Evolutionary conservation across 1,140 invertebrate species (phyloP).

Genomic region (Camponotus vicinus): DNA sequence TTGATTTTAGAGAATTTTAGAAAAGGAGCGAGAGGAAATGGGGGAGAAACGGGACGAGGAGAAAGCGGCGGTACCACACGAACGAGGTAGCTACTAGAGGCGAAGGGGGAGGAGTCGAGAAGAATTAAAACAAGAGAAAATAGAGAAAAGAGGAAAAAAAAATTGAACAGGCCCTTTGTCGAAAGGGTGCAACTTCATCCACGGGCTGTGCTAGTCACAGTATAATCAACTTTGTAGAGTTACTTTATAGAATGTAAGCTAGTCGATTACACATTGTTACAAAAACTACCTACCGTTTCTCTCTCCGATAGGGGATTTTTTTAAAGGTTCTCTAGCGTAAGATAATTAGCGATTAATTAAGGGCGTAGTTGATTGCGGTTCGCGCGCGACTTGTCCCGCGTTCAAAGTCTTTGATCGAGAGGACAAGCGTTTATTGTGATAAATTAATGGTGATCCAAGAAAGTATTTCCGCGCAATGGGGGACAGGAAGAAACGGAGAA

Average conservation of each 20-base stretch:
- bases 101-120: neutral
- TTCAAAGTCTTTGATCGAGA: conserved; percentile 79
- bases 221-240: conserved; percentile 81
- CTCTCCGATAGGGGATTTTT: conserved; percentile 80
- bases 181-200: conserved; percentile 75
- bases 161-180: conserved; percentile 54
- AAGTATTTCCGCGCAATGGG: conserved; percentile 83
- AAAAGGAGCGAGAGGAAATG: neutral
- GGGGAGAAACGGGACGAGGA: conserved; percentile 44
- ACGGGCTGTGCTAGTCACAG: conserved; percentile 82
- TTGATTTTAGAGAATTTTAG: conserved; percentile 39
- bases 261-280: conserved; percentile 75
- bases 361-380: conserved; percentile 59
- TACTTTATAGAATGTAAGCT: conserved; percentile 75
- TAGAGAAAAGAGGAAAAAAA: conserved; percentile 41
- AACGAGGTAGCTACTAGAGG: conserved; percentile 61
- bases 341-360: conserved; percentile 65
- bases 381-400: conserved; percentile 73
- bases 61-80: neutral
- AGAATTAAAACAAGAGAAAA: conserved; percentile 36
- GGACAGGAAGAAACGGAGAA: conserved; percentile 34
- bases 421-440: conserved; percentile 85
- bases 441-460: conserved; percentile 86
- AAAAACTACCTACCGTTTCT: conserved; percentile 79
- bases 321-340: conserved; percentile 77